phyloP scores from a whole-genome alignment of 2,113 vertebrate species.

The Pogonocichla stellata region DNA sequence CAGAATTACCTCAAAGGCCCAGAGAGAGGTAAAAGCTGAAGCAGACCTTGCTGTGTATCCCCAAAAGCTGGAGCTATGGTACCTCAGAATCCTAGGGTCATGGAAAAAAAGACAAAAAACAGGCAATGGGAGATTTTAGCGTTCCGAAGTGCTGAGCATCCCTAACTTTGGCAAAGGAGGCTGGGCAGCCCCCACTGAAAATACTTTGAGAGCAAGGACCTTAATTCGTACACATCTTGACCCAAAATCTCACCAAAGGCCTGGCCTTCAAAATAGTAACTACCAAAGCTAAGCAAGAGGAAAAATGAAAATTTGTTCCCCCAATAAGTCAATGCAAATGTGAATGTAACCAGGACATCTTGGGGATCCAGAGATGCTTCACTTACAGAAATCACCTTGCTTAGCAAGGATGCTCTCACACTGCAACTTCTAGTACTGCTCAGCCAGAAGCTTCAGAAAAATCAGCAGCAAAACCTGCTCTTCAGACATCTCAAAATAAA shows the following conservation, averaged over 20 bases:
- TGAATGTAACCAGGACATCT: neutral
- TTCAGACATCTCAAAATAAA: neutral
- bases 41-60: neutral
- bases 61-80: neutral
- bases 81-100: neutral
- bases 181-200: neutral
- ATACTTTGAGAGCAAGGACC: neutral
- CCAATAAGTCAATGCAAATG: neutral
- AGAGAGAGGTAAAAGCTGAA: neutral
- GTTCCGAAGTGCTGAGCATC: neutral
- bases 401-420: neutral
- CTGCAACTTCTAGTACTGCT: neutral
- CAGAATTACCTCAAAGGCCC: neutral
- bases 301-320: neutral
- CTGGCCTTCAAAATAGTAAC: neutral
- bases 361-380: neutral
- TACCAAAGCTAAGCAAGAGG: neutral
- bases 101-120: neutral
- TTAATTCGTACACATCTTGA: neutral
- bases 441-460: neutral
- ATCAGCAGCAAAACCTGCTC: neutral
- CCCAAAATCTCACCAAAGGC: neutral
- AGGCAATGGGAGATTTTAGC: neutral
- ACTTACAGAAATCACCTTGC: neutral
- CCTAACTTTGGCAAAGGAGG: neutral